Evolutionary conservation across 2,113 vertebrate genomes (phyloP).

Genomic region (Isichthys henryi): DNA sequence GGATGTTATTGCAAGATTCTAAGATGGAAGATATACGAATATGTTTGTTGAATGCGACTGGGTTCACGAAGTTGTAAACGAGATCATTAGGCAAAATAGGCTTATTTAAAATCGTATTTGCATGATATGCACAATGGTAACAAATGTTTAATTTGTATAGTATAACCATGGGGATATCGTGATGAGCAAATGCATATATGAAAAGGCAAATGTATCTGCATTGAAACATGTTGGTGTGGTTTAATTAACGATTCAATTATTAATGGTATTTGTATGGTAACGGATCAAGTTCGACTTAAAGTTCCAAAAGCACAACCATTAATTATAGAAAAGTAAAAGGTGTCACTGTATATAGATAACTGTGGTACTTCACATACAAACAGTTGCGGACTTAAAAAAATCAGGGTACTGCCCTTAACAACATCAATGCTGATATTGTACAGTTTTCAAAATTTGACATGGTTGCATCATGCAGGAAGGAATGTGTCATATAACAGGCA

Average conservation of each 20-base stretch:
- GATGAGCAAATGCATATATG: not conserved
- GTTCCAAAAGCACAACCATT: not conserved
- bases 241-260: not conserved
- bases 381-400: not conserved
- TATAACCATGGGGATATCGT: not conserved
- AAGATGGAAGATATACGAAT: not conserved
- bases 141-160: not conserved
- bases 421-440: not conserved
- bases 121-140: not conserved
- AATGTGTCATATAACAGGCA: not conserved
- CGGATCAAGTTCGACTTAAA: not conserved
- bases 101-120: not conserved
- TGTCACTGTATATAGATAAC: not conserved
- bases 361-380: not conserved
- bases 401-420: not conserved
- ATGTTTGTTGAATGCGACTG: not conserved
- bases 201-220: not conserved
- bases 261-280: not conserved
- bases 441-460: not conserved
- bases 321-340: not conserved
- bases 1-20: not conserved
- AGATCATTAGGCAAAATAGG: not conserved
- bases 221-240: not conserved
- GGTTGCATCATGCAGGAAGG: not conserved
- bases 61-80: not conserved